Base-by-base conservation (phyloP, 2,797 vertebrate species). In the Urocyon cinereoargenteus region DNA sequence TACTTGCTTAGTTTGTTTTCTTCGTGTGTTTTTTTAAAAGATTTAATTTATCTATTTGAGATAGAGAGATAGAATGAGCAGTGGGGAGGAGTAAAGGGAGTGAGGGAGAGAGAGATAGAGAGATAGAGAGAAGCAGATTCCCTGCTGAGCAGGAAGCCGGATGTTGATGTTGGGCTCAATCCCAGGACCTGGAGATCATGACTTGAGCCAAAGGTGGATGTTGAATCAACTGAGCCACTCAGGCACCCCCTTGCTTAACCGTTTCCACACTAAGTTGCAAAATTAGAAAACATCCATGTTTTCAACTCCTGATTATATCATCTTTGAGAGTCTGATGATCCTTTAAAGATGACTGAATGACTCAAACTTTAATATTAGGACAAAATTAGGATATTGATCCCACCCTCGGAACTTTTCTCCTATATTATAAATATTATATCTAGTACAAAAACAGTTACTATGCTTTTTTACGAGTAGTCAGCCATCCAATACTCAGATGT, bases 331-430 rank as follows among this genome's bases (percentile, higher is more conserved):
- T 62, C 16, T 96, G 51, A 70, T 34, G 19, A 70, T 83, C 21
- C 96, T 81, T 73, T 77, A 36, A 68, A 72, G 70, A 72, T 21
- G 40, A 96, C 18, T 59, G 34, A 77, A 34, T 51, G 64, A 89
- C 21, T 85, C 19, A 26, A 40, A 91, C 53, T 72, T 95, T 49
- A 91, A 90, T 68, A 49, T 85, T 90, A 89, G 31, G 45, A 89
- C 10, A 59, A 94, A 92, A 87, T 8, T 64, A 96, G n/a, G 34
- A 84, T 57, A 59, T 22, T 55, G n/a, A 73, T 28, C 9, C 19
- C 6, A 49, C 19, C 51, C 40, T 13, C 12, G 70, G 19, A 86
- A 49, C 10, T 34, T 62, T 83, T 26, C 24, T 24, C 28, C 14
- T 68, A 53, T 12, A 86, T 83, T 85, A 96, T 49, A 16, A 53